Conservation (phyloP, 2,888 invertebrate genomes). For the Theodoxus fluviatilis region DNA sequence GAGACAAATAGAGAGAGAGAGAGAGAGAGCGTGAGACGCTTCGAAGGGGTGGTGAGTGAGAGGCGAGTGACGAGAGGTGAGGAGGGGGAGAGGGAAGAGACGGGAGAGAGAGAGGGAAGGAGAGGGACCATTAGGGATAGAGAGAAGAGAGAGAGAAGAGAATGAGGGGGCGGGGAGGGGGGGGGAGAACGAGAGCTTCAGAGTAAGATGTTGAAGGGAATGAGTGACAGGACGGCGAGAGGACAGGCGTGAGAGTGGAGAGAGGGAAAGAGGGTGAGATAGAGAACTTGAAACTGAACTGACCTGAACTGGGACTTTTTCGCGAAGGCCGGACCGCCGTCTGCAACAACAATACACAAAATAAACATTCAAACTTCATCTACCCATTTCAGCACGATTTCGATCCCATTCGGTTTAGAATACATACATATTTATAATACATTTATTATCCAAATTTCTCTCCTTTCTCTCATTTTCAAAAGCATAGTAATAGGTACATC, state of each 20-base stretch:
- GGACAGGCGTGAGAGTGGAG: neutral
- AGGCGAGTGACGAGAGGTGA: neutral
- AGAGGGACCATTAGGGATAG: neutral
- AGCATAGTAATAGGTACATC: too few relatives aligned
- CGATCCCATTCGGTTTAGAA: too few relatives aligned
- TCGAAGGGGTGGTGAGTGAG: neutral
- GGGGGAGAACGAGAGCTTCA: neutral
- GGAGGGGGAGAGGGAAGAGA: too few relatives aligned
- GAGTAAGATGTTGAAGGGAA: neutral
- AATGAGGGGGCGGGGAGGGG: neutral
- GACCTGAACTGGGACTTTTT: too few relatives aligned
- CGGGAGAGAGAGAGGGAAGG: constrained; percentile 11
- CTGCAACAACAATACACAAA: too few relatives aligned
- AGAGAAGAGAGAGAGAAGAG: neutral
- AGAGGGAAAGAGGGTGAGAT: constrained; percentile 6
- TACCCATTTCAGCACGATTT: too few relatives aligned
- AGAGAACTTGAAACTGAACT: neutral
- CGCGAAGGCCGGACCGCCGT: too few relatives aligned
- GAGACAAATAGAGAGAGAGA: neutral
- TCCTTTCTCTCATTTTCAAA: too few relatives aligned
- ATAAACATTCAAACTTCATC: too few relatives aligned
- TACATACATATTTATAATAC: too few relatives aligned
- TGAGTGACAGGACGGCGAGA: neutral
- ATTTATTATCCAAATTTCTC: too few relatives aligned
- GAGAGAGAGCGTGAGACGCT: neutral